These are phyloP conservation scores for Petrophora chlorosata DNA, from an alignment of 2,888 invertebrate species.

Conservation along the genomic window DNA sequence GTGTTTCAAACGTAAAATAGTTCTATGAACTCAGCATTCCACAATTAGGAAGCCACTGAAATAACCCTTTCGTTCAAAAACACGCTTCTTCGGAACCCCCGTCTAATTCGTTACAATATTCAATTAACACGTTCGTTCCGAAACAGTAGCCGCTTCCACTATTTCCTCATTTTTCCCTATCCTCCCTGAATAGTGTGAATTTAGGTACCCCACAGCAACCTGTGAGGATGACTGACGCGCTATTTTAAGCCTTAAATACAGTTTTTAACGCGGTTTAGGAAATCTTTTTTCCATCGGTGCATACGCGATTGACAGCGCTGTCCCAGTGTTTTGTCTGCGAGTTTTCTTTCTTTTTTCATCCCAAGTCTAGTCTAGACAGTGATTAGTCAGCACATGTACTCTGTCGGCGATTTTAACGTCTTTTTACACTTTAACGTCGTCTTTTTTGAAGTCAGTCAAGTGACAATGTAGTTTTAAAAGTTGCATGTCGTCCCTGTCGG, in stretches of 20 bases:
- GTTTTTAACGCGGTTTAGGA: slow-evolving; percentile 40
- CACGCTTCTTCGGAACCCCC: background rate
- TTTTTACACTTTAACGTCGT: slow-evolving; percentile 45
- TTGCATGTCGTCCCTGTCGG: slow-evolving; percentile 32
- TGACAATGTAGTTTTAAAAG: slow-evolving; percentile 42
- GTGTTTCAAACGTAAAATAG: too few species aligned
- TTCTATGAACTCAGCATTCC: too few species aligned
- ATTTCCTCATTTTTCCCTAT: slow-evolving; percentile 42
- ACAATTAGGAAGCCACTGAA: background rate
- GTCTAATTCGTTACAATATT: slow-evolving; percentile 30
- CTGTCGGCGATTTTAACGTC: slow-evolving; percentile 47
- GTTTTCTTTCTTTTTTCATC: slow-evolving; percentile 36
- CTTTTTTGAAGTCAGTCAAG: slow-evolving; percentile 42
- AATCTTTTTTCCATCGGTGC: slow-evolving; percentile 21
- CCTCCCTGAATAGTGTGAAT: slow-evolving; percentile 55
- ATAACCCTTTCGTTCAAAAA: background rate
- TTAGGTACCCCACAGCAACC: slow-evolving; percentile 49
- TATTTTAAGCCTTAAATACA: slow-evolving; percentile 63
- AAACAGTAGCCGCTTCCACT: slow-evolving; percentile 33
- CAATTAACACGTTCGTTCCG: slow-evolving; percentile 32
- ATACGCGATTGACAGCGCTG: slow-evolving; percentile 60
- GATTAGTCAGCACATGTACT: slow-evolving; percentile 65
- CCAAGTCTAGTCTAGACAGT: slow-evolving; percentile 55
- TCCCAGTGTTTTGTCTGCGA: slow-evolving; percentile 50
- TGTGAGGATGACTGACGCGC: slow-evolving; percentile 48